Conservation (phyloP, 2,113 vertebrate species). For the Pseudopodoces humilis region DNA sequence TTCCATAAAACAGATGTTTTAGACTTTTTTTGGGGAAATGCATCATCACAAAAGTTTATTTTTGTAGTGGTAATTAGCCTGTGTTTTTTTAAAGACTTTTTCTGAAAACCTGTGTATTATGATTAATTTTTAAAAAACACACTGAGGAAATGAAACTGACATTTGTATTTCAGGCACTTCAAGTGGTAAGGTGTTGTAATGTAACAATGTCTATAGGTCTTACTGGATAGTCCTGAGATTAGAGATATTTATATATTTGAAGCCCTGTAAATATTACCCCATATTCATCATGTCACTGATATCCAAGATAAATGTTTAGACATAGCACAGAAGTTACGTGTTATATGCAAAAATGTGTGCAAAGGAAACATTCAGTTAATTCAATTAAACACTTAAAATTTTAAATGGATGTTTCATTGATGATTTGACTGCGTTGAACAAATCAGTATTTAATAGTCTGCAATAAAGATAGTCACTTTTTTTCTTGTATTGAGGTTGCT, state of each 20-base stretch:
- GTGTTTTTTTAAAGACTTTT: neutral
- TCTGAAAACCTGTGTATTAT: fast-evolving
- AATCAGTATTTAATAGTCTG: neutral
- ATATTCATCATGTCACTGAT: neutral
- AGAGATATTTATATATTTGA: neutral
- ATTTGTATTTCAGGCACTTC: neutral
- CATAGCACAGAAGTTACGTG: fast-evolving
- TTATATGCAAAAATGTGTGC: neutral
- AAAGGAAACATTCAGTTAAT: neutral
- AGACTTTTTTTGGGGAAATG: neutral
- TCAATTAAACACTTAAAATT: neutral
- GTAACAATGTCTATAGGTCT: neutral
- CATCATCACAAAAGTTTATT: neutral
- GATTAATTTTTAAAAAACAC: neutral
- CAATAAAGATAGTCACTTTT: neutral
- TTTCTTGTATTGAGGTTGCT: neutral
- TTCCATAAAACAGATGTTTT: neutral
- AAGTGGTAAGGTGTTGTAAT: neutral
- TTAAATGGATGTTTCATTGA: neutral
- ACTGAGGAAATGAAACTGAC: neutral
- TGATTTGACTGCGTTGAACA: neutral
- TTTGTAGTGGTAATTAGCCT: neutral
- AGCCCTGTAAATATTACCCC: neutral
- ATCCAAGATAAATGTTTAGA: neutral
- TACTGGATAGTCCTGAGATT: neutral